Evolutionary conservation across 2,113 vertebrate genomes (phyloP).

Genomic region (Phrynosoma platyrhinos): DNA sequence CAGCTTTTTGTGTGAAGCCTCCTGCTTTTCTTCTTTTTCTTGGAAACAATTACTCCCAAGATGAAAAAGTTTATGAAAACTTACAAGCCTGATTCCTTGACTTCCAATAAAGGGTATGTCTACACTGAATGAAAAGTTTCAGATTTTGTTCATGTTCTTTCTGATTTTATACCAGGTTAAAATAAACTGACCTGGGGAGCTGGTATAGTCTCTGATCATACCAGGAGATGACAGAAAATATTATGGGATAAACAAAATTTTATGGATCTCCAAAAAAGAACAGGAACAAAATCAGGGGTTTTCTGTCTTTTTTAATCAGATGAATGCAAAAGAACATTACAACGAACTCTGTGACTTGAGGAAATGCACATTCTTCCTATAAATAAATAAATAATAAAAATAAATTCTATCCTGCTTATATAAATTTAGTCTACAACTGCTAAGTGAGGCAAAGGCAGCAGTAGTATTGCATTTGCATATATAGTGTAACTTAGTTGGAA

Average conservation of each 20-base stretch:
- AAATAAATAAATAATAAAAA: constrained; percentile 20
- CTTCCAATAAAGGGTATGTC: constrained; percentile 1
- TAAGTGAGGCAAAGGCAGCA: constrained; percentile 30
- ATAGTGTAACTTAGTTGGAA: constrained; percentile 5
- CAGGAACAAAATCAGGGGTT: too few relatives aligned
- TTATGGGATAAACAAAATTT: too few relatives aligned
- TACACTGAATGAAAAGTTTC: too few relatives aligned
- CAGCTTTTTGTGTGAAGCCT: constrained; percentile 5
- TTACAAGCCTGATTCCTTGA: neutral
- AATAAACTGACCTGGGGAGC: too few relatives aligned
- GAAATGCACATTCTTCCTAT: constrained; percentile 25
- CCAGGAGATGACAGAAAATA: too few relatives aligned
- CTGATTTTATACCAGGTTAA: too few relatives aligned
- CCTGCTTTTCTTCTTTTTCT: neutral
- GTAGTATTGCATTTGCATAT: neutral
- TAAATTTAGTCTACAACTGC: constrained; percentile 34
- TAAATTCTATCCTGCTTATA: constrained; percentile 19
- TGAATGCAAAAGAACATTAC: neutral
- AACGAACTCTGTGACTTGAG: constrained; percentile 16
- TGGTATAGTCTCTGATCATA: too few relatives aligned
- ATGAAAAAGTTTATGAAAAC: neutral
- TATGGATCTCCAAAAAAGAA: too few relatives aligned
- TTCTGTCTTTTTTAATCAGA: too few relatives aligned
- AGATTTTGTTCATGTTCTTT: too few relatives aligned
- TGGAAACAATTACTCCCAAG: constrained; percentile 28